Evolutionary conservation across 2,113 vertebrate species (phyloP).

Genomic region (Eptatretus burgeri): DNA sequence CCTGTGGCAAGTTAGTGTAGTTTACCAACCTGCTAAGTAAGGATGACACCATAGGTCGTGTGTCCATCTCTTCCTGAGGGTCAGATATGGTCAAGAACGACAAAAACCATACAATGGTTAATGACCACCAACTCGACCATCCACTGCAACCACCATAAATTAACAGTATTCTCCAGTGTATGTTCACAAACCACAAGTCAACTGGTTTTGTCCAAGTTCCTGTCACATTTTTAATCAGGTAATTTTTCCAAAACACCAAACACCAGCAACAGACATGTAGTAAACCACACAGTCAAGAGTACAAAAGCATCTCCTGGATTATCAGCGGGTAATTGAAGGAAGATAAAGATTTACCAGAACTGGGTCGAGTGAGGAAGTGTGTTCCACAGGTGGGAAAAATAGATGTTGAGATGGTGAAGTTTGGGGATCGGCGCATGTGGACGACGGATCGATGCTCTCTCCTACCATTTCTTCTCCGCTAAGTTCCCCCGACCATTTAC

Average conservation of each 20-base stretch:
- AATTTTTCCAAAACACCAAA: background rate
- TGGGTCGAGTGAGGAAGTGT: too few species aligned
- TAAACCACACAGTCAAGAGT: too few species aligned
- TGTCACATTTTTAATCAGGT: background rate
- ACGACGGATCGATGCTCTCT: too few species aligned
- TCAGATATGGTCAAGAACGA: background rate
- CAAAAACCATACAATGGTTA: background rate
- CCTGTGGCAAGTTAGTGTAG: constrained; percentile 83
- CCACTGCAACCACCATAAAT: background rate
- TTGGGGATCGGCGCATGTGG: too few species aligned
- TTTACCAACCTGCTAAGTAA: constrained; percentile 75
- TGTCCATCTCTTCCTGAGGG: constrained; percentile 84
- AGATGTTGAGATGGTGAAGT: too few species aligned
- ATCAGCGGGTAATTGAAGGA: too few species aligned
- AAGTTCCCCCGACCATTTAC: too few species aligned
- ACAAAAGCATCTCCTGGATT: too few species aligned
- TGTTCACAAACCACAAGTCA: background rate
- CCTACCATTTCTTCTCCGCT: too few species aligned
- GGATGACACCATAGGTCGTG: constrained; percentile 87
- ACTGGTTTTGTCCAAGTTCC: background rate
- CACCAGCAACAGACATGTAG: too few species aligned
- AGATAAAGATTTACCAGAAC: too few species aligned
- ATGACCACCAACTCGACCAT: background rate
- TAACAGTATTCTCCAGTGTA: background rate
- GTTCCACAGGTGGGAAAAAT: too few species aligned